Conservation (phyloP, 2,113 vertebrate genomes). For the Danio rerio region DNA sequence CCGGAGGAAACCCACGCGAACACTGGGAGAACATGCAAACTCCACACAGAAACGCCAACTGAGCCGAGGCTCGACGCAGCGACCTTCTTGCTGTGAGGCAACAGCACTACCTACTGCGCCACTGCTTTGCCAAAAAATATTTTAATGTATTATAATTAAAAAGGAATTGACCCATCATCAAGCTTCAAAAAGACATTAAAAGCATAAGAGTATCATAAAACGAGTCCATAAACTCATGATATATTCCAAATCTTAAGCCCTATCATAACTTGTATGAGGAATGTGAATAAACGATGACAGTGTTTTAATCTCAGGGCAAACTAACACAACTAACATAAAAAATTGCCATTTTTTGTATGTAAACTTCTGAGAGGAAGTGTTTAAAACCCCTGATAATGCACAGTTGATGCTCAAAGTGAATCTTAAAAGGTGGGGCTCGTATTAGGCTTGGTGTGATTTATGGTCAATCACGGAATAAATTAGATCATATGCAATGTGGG, state of each 20-base stretch:
- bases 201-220: not conserved
- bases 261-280: not conserved
- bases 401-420: not conserved
- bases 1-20: no score
- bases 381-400: constrained; percentile 4
- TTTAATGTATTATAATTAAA: not conserved
- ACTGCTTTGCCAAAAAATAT: no score
- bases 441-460: constrained; percentile 46
- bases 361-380: not conserved
- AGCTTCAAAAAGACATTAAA: not conserved
- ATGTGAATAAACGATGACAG: not conserved
- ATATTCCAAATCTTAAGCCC: not conserved
- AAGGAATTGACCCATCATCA: not conserved
- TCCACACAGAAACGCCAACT: no score
- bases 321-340: not conserved
- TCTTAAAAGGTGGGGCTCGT: constrained; percentile 1
- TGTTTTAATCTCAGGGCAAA: not conserved
- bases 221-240: not conserved
- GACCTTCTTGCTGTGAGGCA: no score
- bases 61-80: no score
- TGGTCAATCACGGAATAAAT: constrained; percentile 69
- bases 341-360: not conserved
- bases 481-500: constrained; percentile 66
- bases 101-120: no score
- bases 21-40: no score